Base-by-base conservation (phyloP, 2,888 invertebrate genomes). In the Nomada ruficornis region DNA sequence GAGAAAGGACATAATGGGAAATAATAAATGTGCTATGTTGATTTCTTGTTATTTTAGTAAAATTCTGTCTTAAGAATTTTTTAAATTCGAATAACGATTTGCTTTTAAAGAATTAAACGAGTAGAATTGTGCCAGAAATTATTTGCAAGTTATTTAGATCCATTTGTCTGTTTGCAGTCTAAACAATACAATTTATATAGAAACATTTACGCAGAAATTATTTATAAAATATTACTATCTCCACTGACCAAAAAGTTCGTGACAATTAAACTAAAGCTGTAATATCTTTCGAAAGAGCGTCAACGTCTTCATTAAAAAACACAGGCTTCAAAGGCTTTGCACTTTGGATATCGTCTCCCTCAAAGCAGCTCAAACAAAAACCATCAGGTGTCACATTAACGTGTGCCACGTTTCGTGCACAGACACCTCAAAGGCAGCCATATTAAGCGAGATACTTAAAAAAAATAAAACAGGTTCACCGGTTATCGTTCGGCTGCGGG, bases 401-500 rank as follows among this genome's bases (percentile, higher is more conserved):
- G 29, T 7, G 36, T 5, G 36, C 54, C 11, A 36, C 57, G 26
- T 57, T 13, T 57, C 23, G 23, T 18, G 23, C 44, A 23, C 18
- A 44, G 20, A 26, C 13, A 10, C 26, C 52, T 52, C 44, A 59
- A 59, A 77, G 52, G 57, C n/a, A 20, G 15, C 47, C 59, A 44
- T 64, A 69, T 78, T 70, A 59, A 79, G 52, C 69, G 69, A 36
- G 44, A 64, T 5, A 36, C 47, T 77, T 68, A 70, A 36, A 70
- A 52, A 79, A 78, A 77, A 77, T 69, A 60, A 70, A 77, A 77
- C 69, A 65, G 59, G 52, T 60, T 44, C 64, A 5, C 52, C 10
- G 76, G 78, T 77, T 79, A 79, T 79, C 78, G 79, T 71, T 71
- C 60, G 26, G 36, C 78, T 50, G 71, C 42, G 57, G 36, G 57